Evolutionary conservation across 2,797 vertebrate species (phyloP).

Genomic region (Staurois parvus): DNA sequence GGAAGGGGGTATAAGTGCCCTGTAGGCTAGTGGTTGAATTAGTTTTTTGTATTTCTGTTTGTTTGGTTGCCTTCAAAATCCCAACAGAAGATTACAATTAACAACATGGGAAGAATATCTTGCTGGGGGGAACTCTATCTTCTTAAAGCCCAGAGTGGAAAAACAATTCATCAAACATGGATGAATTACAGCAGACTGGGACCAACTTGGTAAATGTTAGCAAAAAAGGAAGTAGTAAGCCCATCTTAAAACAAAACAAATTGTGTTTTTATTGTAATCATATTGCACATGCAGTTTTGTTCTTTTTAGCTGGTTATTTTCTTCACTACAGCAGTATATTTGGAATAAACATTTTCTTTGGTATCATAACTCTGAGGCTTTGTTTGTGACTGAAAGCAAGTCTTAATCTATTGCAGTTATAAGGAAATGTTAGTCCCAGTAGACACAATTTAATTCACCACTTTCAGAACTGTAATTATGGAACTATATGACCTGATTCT

Average conservation of each 20-base stretch:
- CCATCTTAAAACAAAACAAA: too few species aligned
- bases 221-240: too few species aligned
- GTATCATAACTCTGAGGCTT: not conserved
- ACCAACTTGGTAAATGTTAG: not conserved
- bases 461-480: not conserved
- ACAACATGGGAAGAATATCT: too few species aligned
- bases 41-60: too few species aligned
- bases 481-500: not conserved
- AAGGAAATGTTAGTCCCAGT: not conserved
- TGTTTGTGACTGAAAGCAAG: not conserved
- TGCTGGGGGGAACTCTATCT: too few species aligned
- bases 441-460: not conserved
- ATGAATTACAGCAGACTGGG: too few species aligned
- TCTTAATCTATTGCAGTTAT: not conserved
- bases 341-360: not conserved
- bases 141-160: too few species aligned
- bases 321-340: not conserved
- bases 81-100: too few species aligned
- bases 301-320: not conserved
- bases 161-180: too few species aligned
- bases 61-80: too few species aligned
- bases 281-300: not conserved
- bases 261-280: not conserved
- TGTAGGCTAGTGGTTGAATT: too few species aligned
- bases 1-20: too few species aligned